Evolutionary conservation across 2,797 vertebrate genomes (phyloP).

Genomic region (Brachyalestes nurse): DNA sequence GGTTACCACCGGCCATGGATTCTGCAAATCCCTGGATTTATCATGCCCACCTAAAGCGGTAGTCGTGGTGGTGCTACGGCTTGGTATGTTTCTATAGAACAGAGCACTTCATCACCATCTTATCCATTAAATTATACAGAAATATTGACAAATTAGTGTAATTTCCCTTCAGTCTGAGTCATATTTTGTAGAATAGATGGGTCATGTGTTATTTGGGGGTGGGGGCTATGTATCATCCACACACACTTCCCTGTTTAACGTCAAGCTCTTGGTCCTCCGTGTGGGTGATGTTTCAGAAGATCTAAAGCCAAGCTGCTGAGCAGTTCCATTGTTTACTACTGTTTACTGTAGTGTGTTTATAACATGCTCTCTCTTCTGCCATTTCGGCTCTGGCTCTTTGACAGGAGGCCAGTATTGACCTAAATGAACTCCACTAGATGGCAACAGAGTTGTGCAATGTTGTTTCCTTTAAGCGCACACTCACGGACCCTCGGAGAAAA

Average conservation of each 20-base stretch:
- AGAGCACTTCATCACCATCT: no score
- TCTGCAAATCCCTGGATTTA: no score
- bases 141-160: no score
- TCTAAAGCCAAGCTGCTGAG: constrained; percentile 5
- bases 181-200: not conserved
- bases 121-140: no score
- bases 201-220: not conserved
- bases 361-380: not conserved
- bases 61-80: no score
- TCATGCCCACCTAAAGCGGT: no score
- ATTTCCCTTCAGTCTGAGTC: not conserved
- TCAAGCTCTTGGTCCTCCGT: not conserved
- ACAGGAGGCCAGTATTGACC: not conserved
- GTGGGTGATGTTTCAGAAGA: constrained; percentile 24
- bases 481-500: not conserved
- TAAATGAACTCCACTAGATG: constrained; percentile 43
- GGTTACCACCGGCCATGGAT: no score
- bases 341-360: constrained; percentile 22
- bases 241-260: not conserved
- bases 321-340: constrained; percentile 31
- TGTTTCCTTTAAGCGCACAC: not conserved
- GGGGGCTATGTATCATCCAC: not conserved
- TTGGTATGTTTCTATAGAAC: no score
- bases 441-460: constrained; percentile 38
- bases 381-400: constrained; percentile 10